Evolutionary conservation across 1,140 invertebrate genomes (phyloP), one percentile per base, ranked within the genome.

Genomic region (Ips nitidus): DNA sequence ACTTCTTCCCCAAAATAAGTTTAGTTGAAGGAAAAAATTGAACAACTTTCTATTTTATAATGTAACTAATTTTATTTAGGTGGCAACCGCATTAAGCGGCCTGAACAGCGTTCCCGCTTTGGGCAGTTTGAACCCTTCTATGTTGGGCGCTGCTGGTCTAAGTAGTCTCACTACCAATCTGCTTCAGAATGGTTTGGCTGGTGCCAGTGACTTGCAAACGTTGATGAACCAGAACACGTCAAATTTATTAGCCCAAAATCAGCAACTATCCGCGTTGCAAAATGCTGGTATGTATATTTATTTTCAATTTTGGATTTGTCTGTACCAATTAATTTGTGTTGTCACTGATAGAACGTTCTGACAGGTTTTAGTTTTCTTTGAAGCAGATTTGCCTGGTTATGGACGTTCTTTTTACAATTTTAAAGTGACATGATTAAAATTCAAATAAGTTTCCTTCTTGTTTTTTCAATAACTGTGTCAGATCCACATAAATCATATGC

Each of bases 111-210:
- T 76, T 52, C 64, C 69, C 1, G 74, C 74, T 8, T 72, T 78
- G 7, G 66, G 70, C 41, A 71, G 52, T 65, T 67, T 79, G 42
- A 67, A 71, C 39, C 65, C 71, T 69, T 41, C 71, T 66, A 40
- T 74, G 75, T 38, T 71, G 77, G 63, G 77, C 74, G 76, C 79
- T 2, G 77, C 77, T 8, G 77, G 75, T 63, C 72, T 81, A 41
- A 65, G 72, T 56, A 75, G 76, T 53, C 65, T 78, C 4, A 69
- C 78, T 38, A 75, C 55, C 58, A 77, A 75, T 65, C 70, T 80
- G 22, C 71, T 80, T 43, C 75, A 74, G 53, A 75, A 75, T 66
- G 72, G 77, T 67, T 60, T 80, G 39, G 73, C 69, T 41, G 73
- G 71, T 41, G 73, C 61, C 50, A 69, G 70, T 50, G 80, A 78